These are phyloP conservation scores for Thripadectes ignobilis DNA, from an alignment of 2,797 vertebrate species.

Conservation along the genomic window DNA sequence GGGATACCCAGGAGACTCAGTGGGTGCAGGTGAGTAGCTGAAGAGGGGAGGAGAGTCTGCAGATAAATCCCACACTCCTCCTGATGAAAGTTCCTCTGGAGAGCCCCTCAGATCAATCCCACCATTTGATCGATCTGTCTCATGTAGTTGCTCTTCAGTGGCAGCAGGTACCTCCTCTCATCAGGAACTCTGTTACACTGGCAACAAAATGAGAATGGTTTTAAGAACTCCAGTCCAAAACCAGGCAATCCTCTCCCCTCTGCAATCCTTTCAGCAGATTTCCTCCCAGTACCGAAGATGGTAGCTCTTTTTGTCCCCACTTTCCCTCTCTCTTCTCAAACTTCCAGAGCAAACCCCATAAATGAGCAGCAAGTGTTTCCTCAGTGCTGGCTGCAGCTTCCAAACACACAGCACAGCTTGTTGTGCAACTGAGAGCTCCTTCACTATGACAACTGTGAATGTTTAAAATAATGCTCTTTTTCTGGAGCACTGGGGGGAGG, in stretches of 20 bases:
- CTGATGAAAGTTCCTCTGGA: not conserved
- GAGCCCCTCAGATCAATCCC: slow-evolving; percentile 85
- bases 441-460: slow-evolving; percentile 54
- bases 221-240: not conserved
- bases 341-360: not conserved
- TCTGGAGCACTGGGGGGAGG: not conserved
- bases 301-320: accelerated
- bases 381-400: not conserved
- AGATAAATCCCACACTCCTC: not conserved
- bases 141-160: slow-evolving; percentile 97
- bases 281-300: not conserved
- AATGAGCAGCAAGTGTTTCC: slow-evolving; percentile 21
- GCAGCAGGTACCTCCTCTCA: slow-evolving; percentile 89
- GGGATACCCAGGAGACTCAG: slow-evolving; percentile 19
- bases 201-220: not conserved
- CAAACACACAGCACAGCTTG: slow-evolving; percentile 13
- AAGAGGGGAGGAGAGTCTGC: not conserved
- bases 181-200: slow-evolving; percentile 94
- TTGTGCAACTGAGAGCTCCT: slow-evolving; percentile 1
- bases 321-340: not conserved
- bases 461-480: slow-evolving; percentile 24
- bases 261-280: not conserved
- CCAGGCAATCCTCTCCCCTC: not conserved
- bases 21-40: not conserved
- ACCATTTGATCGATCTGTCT: slow-evolving; percentile 98